These are phyloP conservation scores for Procambarus clarkii DNA, from an alignment of 1,140 invertebrate species.

Conservation along the genomic window DNA sequence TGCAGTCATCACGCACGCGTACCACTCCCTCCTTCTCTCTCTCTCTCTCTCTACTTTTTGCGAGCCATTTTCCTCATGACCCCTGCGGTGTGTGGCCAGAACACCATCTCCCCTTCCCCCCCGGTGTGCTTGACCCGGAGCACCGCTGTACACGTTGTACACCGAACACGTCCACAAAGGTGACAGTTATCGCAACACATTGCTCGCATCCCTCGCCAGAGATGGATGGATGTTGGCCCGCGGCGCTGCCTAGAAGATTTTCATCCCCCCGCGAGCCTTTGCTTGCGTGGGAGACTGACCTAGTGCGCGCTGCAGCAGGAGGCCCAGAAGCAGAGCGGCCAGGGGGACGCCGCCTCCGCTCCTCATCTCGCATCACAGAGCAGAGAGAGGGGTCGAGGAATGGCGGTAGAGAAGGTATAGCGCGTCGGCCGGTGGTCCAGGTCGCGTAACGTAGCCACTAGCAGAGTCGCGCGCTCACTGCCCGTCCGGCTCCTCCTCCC, in stretches of 20 bases:
- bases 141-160: background rate
- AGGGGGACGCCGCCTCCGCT: constrained; percentile 6
- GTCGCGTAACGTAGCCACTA: background rate
- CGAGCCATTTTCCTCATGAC: background rate
- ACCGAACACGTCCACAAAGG: background rate
- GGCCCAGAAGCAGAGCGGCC: background rate
- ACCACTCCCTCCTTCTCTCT: background rate
- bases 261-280: background rate
- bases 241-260: background rate
- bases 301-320: background rate
- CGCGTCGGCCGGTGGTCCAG: background rate
- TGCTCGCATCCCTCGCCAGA: background rate
- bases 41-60: background rate
- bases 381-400: background rate
- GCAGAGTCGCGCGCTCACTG: background rate
- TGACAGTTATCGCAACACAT: background rate
- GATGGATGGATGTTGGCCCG: background rate
- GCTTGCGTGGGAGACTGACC: background rate
- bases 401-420: background rate
- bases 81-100: background rate
- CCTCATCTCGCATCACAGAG: constrained; percentile 5
- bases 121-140: too few relatives aligned
- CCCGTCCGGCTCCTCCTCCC: background rate
- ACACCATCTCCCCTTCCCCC: too few relatives aligned
- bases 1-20: background rate